Evolutionary conservation across 2,888 invertebrate species (phyloP).

Genomic region (Yponomeuta malinellus): DNA sequence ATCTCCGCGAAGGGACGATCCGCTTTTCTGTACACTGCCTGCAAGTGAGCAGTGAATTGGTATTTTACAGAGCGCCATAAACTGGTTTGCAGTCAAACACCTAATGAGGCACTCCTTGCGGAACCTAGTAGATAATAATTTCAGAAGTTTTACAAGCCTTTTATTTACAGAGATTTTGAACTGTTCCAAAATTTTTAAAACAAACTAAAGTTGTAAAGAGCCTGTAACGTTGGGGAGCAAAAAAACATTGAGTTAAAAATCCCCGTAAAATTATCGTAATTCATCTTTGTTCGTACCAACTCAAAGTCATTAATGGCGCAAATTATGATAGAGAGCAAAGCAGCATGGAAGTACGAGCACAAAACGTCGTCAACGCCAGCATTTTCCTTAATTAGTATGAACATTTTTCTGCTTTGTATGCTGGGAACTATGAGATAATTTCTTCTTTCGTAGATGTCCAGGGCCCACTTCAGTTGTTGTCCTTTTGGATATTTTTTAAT

Average conservation of each 20-base stretch:
- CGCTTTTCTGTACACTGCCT: not conserved
- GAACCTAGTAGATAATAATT: no score
- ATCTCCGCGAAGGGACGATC: constrained; percentile 39
- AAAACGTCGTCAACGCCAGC: constrained; percentile 73
- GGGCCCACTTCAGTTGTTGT: constrained; percentile 47
- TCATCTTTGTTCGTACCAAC: constrained; percentile 35
- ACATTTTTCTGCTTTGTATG: constrained; percentile 59
- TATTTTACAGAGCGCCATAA: no score
- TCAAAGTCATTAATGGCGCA: constrained; percentile 45
- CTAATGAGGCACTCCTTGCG: no score
- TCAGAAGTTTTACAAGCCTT: no score
- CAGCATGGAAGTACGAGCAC: constrained; percentile 81
- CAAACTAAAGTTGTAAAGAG: no score
- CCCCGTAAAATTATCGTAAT: not conserved
- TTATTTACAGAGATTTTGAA: no score
- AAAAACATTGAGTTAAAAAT: not conserved
- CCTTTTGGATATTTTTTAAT: constrained; percentile 29
- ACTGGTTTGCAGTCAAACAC: no score
- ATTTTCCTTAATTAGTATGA: constrained; percentile 73
- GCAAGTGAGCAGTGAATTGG: not conserved
- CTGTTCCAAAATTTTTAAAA: no score
- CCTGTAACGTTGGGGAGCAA: no score
- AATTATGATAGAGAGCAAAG: constrained; percentile 58
- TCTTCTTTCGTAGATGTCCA: constrained; percentile 58
- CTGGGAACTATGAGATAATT: constrained; percentile 75